A percentile compares a stretch with the other conserved stretches of the same genome.
phyloP scores from a whole-genome alignment of 2,888 invertebrate species.

The Smittia aterrima region DNA sequence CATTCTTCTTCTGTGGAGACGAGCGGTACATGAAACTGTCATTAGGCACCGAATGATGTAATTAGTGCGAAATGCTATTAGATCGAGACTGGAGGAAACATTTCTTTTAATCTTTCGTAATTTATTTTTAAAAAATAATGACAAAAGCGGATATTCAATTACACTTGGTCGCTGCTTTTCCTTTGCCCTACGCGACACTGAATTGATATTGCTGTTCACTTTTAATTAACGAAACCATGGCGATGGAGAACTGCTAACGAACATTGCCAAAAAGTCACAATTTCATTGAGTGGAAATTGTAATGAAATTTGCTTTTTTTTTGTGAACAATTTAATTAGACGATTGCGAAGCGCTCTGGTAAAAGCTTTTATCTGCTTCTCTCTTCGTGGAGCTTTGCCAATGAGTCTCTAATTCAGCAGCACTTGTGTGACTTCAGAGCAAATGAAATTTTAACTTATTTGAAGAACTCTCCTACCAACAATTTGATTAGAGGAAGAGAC shows the following conservation, averaged over 20 bases:
- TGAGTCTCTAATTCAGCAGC: too few relatives aligned
- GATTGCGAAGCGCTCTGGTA: not conserved
- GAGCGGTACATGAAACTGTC: slow-evolving; percentile 32
- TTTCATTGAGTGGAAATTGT: not conserved
- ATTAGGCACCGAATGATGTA: slow-evolving; percentile 33
- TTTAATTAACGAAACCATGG: slow-evolving; percentile 39
- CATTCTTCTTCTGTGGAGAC: not conserved
- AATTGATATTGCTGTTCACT: slow-evolving; percentile 21
- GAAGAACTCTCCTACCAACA: too few relatives aligned
- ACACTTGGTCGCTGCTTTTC: not conserved
- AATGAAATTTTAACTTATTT: too few relatives aligned
- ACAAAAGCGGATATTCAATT: slow-evolving; percentile 28
- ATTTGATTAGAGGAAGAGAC: too few relatives aligned
- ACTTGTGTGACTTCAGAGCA: too few relatives aligned
- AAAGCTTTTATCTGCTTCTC: slow-evolving; percentile 8
- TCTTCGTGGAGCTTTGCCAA: not conserved
- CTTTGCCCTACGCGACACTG: not conserved
- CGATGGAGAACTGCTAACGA: not conserved
- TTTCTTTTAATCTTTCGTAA: not conserved
- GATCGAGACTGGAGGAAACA: not conserved
- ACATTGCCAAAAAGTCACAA: not conserved
- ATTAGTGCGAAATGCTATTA: slow-evolving; percentile 15
- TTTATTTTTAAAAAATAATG: not conserved
- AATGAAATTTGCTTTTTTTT: slow-evolving; percentile 2
- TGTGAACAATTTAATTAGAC: not conserved